Percentiles rank a stretch among this genome's conserved stretches.
These are phyloP conservation scores for Boulengerochromis microlepis DNA, from an alignment of 2,113 vertebrate genomes.

Conservation along the genomic window DNA sequence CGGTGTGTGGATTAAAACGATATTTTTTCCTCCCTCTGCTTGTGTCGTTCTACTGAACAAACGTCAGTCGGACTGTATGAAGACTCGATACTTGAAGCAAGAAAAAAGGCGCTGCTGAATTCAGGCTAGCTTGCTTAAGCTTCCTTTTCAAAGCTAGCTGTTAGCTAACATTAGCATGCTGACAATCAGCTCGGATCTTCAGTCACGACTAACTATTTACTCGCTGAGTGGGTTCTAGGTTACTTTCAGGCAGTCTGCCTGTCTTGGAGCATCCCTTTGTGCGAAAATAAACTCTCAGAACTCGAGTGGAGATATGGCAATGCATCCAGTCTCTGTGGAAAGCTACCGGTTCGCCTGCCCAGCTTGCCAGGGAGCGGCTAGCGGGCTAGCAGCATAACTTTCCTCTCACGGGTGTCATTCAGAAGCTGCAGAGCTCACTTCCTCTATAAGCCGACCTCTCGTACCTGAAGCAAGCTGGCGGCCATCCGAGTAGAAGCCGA, in stretches of 20 bases:
- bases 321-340: constrained; percentile 8
- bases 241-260: neutral
- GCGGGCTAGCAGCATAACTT: constrained; percentile 60
- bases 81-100: neutral
- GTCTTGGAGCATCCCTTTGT: neutral
- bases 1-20: constrained; percentile 34
- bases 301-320: constrained; percentile 46
- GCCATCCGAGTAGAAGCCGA: constrained; percentile 68
- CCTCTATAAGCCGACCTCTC: constrained; percentile 29
- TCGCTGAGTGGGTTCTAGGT: constrained; percentile 12
- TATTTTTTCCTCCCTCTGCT: neutral
- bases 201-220: constrained; percentile 46
- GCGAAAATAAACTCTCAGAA: neutral
- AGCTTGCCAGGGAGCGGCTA: constrained; percentile 48
- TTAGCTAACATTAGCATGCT: constrained; percentile 57
- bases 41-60: neutral
- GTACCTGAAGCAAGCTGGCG: constrained; percentile 69
- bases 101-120: neutral
- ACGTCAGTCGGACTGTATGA: neutral
- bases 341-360: constrained; percentile 44
- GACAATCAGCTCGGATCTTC: constrained; percentile 20
- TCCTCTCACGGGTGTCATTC: constrained; percentile 31
- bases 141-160: constrained; percentile 24
- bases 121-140: neutral
- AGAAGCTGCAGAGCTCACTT: constrained; percentile 45